A percentile compares a stretch with the other conserved stretches of the same genome.
These are phyloP conservation scores for Peromyscus aztecus DNA, from an alignment of 2,797 vertebrate genomes.

Conservation along the genomic window DNA sequence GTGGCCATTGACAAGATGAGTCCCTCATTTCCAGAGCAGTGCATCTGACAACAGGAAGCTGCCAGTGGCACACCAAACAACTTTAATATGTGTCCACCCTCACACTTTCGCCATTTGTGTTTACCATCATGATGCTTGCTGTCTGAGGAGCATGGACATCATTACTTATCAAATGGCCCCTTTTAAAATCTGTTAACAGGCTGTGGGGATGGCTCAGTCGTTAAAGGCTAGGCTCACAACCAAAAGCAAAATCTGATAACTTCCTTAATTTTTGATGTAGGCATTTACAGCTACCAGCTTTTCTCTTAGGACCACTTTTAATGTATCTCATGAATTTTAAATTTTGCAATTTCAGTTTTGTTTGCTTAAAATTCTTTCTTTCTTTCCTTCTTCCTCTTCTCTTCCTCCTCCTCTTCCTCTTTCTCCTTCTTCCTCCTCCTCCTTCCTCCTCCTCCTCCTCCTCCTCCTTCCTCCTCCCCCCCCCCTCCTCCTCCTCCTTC, in stretches of 20 bases:
- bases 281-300: not conserved
- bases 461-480: too few species aligned
- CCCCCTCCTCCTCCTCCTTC: fast-evolving
- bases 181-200: not conserved
- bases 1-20: not conserved
- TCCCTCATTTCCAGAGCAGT: not conserved
- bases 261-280: not conserved
- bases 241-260: not conserved
- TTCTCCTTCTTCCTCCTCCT: fast-evolving
- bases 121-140: not conserved
- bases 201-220: too few species aligned
- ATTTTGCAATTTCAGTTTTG: not conserved
- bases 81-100: not conserved
- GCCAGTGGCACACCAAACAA: not conserved
- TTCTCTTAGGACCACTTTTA: not conserved
- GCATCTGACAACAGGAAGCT: not conserved
- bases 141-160: not conserved
- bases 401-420: fast-evolving
- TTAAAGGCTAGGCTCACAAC: too few species aligned
- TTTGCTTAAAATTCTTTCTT: not conserved
- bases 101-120: not conserved
- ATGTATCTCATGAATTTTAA: not conserved
- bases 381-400: too few species aligned
- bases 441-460: fast-evolving
- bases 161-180: not conserved